Base-by-base conservation (phyloP, 2,888 invertebrate species). In the Apamea crenata region DNA sequence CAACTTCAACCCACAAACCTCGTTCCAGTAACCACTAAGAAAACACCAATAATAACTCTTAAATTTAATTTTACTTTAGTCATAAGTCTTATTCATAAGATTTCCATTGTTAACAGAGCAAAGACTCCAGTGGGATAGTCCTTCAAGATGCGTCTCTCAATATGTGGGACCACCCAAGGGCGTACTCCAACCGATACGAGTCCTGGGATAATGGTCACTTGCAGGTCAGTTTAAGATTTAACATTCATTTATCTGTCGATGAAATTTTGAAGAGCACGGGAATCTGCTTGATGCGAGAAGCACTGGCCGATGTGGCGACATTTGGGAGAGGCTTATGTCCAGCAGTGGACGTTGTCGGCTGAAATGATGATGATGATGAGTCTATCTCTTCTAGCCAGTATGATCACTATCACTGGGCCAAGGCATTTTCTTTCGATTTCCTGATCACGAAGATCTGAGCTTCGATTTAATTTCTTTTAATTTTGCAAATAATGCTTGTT, bases 171-270 rank as follows among this genome's bases (percentile, higher is more conserved):
- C 98, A 98, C 29, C 98, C 98, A 21, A 97, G 98, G 86, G 98
- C 98, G 16, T 98, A 98, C 93, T 98, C 97, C 91, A 99, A 99
- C 96, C 97, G 98, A 87, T 99, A 99, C 94, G 98, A 99, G 90
- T 98, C 98, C 75, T 99, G 98, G 98, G 98, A 97, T 91, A 96
- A 94, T 92, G 94, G 91, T 88, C 97, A 97, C 89, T 95, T 97
- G 83, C 97, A 97, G 96, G 97, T 97, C 94, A 93, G 95, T 93
- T 86, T 56, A 36, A 14, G 56, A 69, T 69, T 47, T 56, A 1
- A 56, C 0, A 68, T 21, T 68, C 0, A n/a, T 29, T 18, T 50
- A 25, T 32, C 21, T 50, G 29, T 61, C 29, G 16, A 16, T 61
- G 16, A 29, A 2, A 29, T 29, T n/a, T 2, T 7, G 61, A 56